These are phyloP conservation scores for Chydorus sphaericus DNA, from an alignment of 2,888 invertebrate species.

Conservation along the genomic window DNA sequence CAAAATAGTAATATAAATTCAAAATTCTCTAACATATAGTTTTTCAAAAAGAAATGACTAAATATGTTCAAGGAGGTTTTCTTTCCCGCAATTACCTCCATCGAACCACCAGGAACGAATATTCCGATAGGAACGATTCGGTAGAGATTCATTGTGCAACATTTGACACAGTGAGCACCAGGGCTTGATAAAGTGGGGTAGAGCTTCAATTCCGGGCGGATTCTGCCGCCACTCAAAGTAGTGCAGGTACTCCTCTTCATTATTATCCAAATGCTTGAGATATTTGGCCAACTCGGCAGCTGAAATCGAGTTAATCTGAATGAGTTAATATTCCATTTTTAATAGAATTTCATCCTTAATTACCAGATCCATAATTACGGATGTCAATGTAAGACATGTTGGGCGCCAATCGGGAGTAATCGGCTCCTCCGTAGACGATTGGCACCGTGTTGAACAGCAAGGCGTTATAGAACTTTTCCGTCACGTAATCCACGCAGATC, in stretches of 20 bases:
- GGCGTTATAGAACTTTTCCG: neutral
- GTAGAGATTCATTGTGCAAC: neutral
- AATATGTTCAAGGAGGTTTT: too few relatives aligned
- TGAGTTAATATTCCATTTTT: neutral
- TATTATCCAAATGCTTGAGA: neutral
- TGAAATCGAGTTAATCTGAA: neutral
- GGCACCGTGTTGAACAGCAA: neutral
- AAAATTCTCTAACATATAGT: too few relatives aligned
- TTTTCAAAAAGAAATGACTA: too few relatives aligned
- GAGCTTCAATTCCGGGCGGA: neutral
- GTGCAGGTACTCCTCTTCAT: neutral
- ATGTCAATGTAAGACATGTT: neutral
- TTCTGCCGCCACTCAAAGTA: constrained; percentile 1
- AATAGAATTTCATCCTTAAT: neutral
- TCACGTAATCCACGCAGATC: neutral
- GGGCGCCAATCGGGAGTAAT: neutral
- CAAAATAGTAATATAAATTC: too few relatives aligned
- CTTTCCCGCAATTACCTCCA: neutral
- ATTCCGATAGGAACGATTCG: neutral
- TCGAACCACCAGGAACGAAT: constrained; percentile 1
- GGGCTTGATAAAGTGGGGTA: neutral
- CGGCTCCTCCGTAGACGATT: neutral
- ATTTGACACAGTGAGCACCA: neutral
- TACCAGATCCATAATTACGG: neutral
- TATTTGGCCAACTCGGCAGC: neutral